Percentiles rank a stretch among this genome's conserved stretches.
phyloP scores from a whole-genome alignment of 2,113 vertebrate species.

The Varanus salvator region DNA sequence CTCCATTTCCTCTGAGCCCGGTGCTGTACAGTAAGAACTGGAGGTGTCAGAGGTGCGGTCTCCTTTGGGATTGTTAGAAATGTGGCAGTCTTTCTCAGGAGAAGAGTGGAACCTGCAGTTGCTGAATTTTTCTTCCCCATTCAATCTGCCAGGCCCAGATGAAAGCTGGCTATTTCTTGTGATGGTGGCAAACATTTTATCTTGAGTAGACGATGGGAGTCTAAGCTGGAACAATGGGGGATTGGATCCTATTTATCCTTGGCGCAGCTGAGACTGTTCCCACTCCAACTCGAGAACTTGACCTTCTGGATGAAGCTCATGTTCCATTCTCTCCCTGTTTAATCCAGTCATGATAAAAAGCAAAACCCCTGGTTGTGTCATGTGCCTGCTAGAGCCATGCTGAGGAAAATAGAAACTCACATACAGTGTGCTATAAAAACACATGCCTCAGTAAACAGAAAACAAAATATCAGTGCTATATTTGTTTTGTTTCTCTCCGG shows the following conservation, averaged over 20 bases:
- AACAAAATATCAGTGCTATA: not conserved
- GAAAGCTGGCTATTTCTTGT: not conserved
- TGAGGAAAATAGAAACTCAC: conserved; percentile 38
- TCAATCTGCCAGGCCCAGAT: not conserved
- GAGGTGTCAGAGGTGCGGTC: conserved; percentile 78
- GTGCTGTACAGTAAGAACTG: conserved; percentile 89
- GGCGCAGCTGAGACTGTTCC: conserved; percentile 1
- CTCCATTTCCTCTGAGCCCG: conserved; percentile 75
- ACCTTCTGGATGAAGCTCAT: conserved; percentile 53
- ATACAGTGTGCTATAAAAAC: conserved; percentile 27
- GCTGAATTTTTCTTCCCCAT: not conserved
- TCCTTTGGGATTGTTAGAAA: conserved; percentile 48
- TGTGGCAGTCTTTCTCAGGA: conserved; percentile 50
- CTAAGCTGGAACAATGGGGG: conserved; percentile 16
- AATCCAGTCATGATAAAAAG: conserved; percentile 33
- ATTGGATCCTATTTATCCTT: conserved; percentile 18
- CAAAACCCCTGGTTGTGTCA: not conserved
- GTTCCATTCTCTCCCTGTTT: conserved; percentile 26
- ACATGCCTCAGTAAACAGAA: conserved; percentile 1
- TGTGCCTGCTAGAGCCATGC: not conserved
- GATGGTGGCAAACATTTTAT: conserved; percentile 38
- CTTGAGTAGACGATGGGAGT: not conserved
- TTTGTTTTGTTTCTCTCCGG: not conserved
- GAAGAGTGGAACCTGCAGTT: not conserved
- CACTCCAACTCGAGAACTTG: conserved; percentile 28